Conservation (phyloP, 2,888 invertebrate genomes). For the Ephialtes manifestator region DNA sequence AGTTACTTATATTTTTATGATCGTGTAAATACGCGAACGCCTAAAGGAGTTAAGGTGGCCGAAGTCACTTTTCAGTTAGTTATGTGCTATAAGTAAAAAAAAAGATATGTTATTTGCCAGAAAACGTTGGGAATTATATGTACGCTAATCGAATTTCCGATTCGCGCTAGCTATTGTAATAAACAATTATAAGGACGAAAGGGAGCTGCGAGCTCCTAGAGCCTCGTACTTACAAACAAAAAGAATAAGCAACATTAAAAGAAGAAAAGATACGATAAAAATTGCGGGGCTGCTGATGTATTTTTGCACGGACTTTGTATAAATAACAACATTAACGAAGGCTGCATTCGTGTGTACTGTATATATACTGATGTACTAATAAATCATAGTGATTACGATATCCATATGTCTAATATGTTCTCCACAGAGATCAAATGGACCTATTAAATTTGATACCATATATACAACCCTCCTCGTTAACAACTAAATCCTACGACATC, state of each 20-base stretch:
- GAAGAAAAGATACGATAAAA: conserved; percentile 58
- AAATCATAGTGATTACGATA: conserved; percentile 68
- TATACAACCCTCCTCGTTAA: conserved; percentile 44
- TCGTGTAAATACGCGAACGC: conserved; percentile 76
- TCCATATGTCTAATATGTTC: conserved; percentile 61
- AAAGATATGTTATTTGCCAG: neutral
- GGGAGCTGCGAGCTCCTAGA: conserved; percentile 15
- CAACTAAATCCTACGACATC: conserved; percentile 43
- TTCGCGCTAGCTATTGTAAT: conserved; percentile 33
- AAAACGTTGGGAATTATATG: conserved; percentile 35
- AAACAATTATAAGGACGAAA: conserved; percentile 34
- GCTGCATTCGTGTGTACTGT: conserved; percentile 75
- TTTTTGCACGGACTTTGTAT: conserved; percentile 85
- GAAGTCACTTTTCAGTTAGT: conserved; percentile 50
- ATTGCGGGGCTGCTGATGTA: conserved; percentile 81
- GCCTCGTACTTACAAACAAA: conserved; percentile 52
- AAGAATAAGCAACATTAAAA: conserved; percentile 29
- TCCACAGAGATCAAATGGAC: conserved; percentile 37
- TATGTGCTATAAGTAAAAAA: conserved; percentile 32
- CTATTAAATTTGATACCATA: conserved; percentile 34
- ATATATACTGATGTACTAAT: conserved; percentile 79
- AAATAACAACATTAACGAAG: conserved; percentile 78
- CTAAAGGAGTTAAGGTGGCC: conserved; percentile 43
- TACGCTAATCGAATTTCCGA: conserved; percentile 9
- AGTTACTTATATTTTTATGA: conserved; percentile 79